These are phyloP conservation scores for Phasianus colchicus DNA, from an alignment of 2,113 vertebrate species.

Conservation along the genomic window DNA sequence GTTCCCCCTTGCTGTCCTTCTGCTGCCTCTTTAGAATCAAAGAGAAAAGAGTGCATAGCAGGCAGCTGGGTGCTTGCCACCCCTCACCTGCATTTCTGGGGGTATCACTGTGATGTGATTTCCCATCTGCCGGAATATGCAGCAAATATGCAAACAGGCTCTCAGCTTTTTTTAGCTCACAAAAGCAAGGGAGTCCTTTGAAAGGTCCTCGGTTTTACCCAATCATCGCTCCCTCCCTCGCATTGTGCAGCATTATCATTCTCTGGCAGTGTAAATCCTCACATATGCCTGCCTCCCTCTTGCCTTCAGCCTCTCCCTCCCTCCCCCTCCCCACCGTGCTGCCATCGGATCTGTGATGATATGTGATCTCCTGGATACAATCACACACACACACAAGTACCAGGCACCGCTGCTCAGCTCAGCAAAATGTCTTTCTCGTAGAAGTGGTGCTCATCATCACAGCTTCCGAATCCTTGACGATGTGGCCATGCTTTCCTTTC, in stretches of 20 bases:
- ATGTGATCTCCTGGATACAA: slow-evolving; percentile 84
- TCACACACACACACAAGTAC: slow-evolving; percentile 55
- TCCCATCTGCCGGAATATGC: slow-evolving; percentile 14
- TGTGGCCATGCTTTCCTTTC: slow-evolving; percentile 77
- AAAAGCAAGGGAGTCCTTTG: slow-evolving; percentile 59
- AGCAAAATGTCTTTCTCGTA: slow-evolving; percentile 70
- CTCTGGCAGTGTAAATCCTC: slow-evolving; percentile 69
- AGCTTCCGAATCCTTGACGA: slow-evolving; percentile 70
- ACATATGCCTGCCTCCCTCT: slow-evolving; percentile 43
- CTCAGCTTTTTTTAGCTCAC: slow-evolving; percentile 51
- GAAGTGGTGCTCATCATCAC: slow-evolving; percentile 62
- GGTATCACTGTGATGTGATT: not conserved
- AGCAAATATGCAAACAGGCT: slow-evolving; percentile 23
- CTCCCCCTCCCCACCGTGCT: slow-evolving; percentile 75
- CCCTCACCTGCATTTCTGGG: rapidly evolving
- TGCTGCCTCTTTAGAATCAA: not conserved
- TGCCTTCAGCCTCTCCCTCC: not conserved
- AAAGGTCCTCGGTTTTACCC: slow-evolving; percentile 23
- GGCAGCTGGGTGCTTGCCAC: not conserved
- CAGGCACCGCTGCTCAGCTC: slow-evolving; percentile 36
- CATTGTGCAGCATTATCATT: slow-evolving; percentile 9
- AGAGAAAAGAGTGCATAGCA: not conserved
- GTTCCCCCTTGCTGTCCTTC: not conserved
- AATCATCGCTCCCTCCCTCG: slow-evolving; percentile 18
- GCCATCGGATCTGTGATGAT: slow-evolving; percentile 84